Conservation (phyloP, 2,888 invertebrate genomes). For the Phragmatobia fuliginosa region DNA sequence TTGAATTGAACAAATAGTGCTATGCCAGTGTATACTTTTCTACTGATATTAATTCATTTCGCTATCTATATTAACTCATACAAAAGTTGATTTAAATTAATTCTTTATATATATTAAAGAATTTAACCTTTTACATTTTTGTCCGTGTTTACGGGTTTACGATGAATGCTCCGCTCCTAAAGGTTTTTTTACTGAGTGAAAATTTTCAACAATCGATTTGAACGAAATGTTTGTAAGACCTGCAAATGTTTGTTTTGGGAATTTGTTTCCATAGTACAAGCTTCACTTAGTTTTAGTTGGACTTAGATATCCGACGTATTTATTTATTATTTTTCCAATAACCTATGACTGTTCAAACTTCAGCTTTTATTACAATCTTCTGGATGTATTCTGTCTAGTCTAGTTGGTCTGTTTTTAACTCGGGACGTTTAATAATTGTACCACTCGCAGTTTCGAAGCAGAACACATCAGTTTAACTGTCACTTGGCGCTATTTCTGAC, state of each 20-base stretch:
- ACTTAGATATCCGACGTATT: no score
- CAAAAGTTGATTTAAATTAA: no score
- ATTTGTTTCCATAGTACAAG: no score
- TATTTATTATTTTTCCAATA: no score
- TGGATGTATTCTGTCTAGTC: conserved; percentile 48
- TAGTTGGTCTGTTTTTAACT: conserved; percentile 54
- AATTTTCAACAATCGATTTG: no score
- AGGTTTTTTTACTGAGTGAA: no score
- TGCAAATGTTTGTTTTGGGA: no score
- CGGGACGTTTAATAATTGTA: conserved; percentile 76
- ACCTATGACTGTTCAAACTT: conserved; percentile 13
- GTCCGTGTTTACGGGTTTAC: background rate
- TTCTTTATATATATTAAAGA: no score
- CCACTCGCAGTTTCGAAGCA: conserved; percentile 66
- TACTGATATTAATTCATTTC: background rate
- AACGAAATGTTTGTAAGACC: no score
- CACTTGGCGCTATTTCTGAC: conserved; percentile 80
- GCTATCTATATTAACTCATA: no score
- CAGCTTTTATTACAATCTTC: conserved; percentile 22
- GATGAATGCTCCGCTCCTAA: background rate
- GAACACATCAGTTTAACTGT: conserved; percentile 80
- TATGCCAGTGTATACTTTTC: background rate
- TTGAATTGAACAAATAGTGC: background rate
- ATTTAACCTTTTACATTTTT: background rate
- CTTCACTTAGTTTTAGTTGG: no score